phyloP scores from a whole-genome alignment of 2,888 invertebrate genomes.

The Tiliacea citrago region DNA sequence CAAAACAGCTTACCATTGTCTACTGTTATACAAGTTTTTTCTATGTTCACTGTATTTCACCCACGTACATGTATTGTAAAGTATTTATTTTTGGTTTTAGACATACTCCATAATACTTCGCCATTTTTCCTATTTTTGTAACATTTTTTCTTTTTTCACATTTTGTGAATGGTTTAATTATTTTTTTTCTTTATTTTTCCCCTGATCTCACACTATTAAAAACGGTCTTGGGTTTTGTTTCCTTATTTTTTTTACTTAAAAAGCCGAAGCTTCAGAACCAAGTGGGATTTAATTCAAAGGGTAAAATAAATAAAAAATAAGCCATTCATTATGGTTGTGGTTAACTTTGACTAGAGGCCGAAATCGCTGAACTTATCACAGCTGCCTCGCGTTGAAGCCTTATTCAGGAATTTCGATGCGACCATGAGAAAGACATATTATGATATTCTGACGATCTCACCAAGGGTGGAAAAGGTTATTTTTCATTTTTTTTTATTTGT shows the following conservation, averaged over 20 bases:
- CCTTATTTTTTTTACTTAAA: not conserved
- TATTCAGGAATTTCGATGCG: constrained; percentile 86
- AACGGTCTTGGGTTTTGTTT: constrained; percentile 8
- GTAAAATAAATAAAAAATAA: constrained; percentile 36
- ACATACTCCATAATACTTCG: constrained; percentile 51
- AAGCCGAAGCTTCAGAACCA: not conserved
- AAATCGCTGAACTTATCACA: constrained; percentile 89
- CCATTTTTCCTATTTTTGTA: constrained; percentile 15
- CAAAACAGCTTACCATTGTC: not conserved
- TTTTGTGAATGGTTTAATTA: constrained; percentile 56
- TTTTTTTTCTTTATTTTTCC: constrained; percentile 53
- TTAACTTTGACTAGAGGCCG: constrained; percentile 83
- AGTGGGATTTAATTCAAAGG: constrained; percentile 16
- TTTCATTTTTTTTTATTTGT: constrained; percentile 60
- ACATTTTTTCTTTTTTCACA: constrained; percentile 45
- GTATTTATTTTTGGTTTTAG: not conserved
- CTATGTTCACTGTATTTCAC: not conserved
- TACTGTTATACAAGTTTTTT: not conserved
- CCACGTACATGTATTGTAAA: constrained; percentile 22
- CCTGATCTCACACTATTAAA: constrained; percentile 39
- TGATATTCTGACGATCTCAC: constrained; percentile 86
- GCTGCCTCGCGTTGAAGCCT: constrained; percentile 85
- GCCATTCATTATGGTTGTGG: constrained; percentile 72
- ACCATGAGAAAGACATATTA: constrained; percentile 84
- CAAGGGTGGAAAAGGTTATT: constrained; percentile 85